Base-by-base conservation (phyloP, 2,797 vertebrate species). In the Halcyon badia region DNA sequence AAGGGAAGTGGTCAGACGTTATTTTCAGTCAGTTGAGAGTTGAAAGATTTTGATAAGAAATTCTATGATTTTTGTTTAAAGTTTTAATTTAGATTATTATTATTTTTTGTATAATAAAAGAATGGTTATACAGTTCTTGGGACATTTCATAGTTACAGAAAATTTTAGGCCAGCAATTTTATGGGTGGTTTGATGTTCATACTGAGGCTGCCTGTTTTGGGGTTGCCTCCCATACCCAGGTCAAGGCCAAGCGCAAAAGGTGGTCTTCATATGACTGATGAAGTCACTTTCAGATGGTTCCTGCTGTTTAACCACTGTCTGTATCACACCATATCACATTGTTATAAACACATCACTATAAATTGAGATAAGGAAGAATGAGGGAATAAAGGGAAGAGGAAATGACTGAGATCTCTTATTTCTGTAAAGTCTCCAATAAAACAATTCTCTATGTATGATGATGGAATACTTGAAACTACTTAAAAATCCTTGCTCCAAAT, bases 371-470 rank as follows among this genome's bases (percentile, higher is more conserved):
- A 95, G 86, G 83, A 90, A 89, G 75, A 89, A 85, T 83, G 66
- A 92, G 31, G 64, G 44, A 91, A 77, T 61, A 83, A 83, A 94
- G 28, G 78, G 52, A 94, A 94, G 64, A 87, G 94, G 94, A 96
- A 91, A 93, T 96, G 68, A 95, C 71, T 89, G 71, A 81, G 65
- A 65, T 25, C n/a, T 89, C 10, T 0, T 68, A 31, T 58, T 93
- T 92, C 78, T 95, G 84, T 90, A 89, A 77, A 89, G 19, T 26
- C 11, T 75, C 6, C 39, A 91, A 52, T 79, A 61, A 95, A 95
- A 73, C 48, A 83, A 54, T 80, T 93, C 60, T 77, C 26, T 68
- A 0, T 11, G 11, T 64, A 11, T 17, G 60, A 83, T 0, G 8
- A 51, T 12, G 19, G 70, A 96, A 89, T 90, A 52, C 39, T 92